phyloP scores from a whole-genome alignment of 2,797 vertebrate species.

The Dendrocincla fuliginosa region DNA sequence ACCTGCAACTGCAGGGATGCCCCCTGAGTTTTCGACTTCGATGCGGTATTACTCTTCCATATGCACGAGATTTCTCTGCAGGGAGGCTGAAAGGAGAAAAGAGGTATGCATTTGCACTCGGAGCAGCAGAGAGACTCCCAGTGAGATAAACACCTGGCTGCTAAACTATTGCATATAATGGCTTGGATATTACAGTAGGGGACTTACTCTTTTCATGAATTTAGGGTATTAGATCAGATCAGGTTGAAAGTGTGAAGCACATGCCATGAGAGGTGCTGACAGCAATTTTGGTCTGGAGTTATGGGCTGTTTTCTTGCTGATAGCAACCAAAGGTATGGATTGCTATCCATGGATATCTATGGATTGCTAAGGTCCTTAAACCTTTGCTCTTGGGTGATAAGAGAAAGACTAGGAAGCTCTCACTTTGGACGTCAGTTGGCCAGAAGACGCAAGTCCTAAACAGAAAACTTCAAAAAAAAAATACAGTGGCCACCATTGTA shows the following conservation, averaged over 20 bases:
- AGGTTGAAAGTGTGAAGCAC: background rate
- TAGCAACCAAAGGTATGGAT: background rate
- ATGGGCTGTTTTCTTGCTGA: background rate
- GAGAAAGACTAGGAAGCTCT: background rate
- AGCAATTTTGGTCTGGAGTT: background rate
- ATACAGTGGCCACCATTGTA: background rate
- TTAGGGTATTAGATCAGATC: background rate
- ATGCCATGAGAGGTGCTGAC: background rate
- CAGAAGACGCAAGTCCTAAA: background rate
- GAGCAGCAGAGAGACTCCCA: background rate
- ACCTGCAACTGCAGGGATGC: background rate
- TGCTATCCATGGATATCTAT: too few species aligned
- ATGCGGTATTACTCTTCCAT: background rate
- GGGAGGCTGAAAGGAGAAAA: background rate
- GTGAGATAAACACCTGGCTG: background rate
- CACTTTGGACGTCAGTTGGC: background rate
- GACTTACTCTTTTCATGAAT: background rate
- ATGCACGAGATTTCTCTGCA: background rate
- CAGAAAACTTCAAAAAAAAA: background rate
- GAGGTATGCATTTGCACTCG: background rate
- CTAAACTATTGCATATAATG: background rate
- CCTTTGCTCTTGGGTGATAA: background rate
- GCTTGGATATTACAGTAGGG: background rate
- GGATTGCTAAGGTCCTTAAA: background rate
- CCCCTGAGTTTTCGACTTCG: accelerated